A percentile compares a stretch with the other conserved stretches of the same genome.
phyloP scores from a whole-genome alignment of 2,888 invertebrate species.

The Stenodema calcarata region DNA sequence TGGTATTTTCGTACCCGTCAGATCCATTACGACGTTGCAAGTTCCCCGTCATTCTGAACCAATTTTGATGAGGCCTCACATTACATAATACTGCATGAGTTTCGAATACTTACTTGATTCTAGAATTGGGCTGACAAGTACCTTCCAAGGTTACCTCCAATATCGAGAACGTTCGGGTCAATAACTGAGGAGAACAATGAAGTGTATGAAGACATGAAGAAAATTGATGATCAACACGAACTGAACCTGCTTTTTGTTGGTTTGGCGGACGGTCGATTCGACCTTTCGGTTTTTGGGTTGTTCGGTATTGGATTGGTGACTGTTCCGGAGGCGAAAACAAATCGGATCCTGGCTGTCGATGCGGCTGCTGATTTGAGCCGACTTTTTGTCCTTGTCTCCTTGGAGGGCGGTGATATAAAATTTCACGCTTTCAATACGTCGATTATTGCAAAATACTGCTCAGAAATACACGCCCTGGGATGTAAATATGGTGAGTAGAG shows the following conservation, averaged over 20 bases:
- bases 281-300: constrained; percentile 83
- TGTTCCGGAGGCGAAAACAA: constrained; percentile 65
- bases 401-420: constrained; percentile 63
- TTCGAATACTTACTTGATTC: constrained; percentile 55
- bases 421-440: constrained; percentile 67
- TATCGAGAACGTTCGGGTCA: constrained; percentile 62
- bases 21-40: no score
- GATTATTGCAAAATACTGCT: constrained; percentile 70
- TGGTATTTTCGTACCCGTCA: no score
- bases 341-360: constrained; percentile 70
- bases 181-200: constrained; percentile 64
- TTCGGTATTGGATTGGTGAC: constrained; percentile 78
- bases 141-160: constrained; percentile 65
- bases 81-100: not conserved
- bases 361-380: constrained; percentile 75
- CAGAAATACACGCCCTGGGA: constrained; percentile 75
- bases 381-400: constrained; percentile 70
- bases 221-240: constrained; percentile 68
- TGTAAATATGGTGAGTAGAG: constrained; percentile 69
- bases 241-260: constrained; percentile 82
- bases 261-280: constrained; percentile 74
- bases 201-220: constrained; percentile 66
- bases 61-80: no score
- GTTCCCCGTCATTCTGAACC: no score
- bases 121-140: constrained; percentile 60